Evolutionary conservation across 2,113 vertebrate genomes (phyloP), one percentile per base, ranked within the genome.

Genomic region (Poeciliopsis retropinna): DNA sequence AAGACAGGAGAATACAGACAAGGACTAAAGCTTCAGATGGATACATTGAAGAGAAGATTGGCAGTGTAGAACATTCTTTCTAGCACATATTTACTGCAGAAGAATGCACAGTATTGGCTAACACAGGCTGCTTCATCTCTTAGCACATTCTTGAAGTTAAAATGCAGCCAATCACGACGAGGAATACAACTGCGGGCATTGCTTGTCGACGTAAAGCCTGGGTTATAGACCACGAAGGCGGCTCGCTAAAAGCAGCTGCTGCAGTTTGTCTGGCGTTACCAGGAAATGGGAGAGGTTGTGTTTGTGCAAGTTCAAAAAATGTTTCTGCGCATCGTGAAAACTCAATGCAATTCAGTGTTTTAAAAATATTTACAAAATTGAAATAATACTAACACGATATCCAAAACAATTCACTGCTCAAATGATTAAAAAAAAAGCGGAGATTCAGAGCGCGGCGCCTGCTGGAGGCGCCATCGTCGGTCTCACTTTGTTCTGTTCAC

Each of bases 251-350:
- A 81, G 86, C 60, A 37, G 74, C 62, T 67, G 28, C 37, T 92
- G 91, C 88, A 89, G 90, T 85, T 75, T 64, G 64, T 76, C 78
- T 91, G 92, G 90, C 88, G 87, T 87, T 57, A 80, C 80, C 62
- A 76, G 6, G 27, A 61, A 29, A 60, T 79, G 87, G 87, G 84
- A 82, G 82, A 72, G 73, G 78, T 86, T 87, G 79, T 82, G 90
- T 92, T 87, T 91, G 93, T 93, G 92, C 91, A 93, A 92, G 78
- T 89, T 85, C 78, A 84, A 81, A 82, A 89, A 0, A 89, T 30
- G 31, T 80, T 74, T 92, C 82, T 87, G 85, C 85, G 69, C 80
- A 65, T 88, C 68, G 82, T 81, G 89, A 88, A 82, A 91, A 82
- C 85, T 78, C 75, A 37, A 77, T 51, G 79, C 71, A 72, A 51